Percentiles rank a stretch among this genome's conserved stretches.
phyloP scores from a whole-genome alignment of 2,888 invertebrate genomes.

The Hemaris fuciformis region DNA sequence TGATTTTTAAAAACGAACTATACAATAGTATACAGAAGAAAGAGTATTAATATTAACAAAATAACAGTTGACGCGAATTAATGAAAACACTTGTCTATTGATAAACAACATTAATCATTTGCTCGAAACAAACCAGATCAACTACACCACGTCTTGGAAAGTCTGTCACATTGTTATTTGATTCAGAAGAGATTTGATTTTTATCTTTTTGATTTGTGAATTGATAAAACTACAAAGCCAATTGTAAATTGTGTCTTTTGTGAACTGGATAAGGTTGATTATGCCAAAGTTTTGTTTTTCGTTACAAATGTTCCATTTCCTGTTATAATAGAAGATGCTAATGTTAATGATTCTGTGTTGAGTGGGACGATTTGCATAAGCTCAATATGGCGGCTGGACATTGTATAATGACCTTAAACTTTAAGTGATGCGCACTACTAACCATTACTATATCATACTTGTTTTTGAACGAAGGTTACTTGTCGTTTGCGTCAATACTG shows the following conservation, averaged over 20 bases:
- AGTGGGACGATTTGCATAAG: slow-evolving; percentile 30
- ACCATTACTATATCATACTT: slow-evolving; percentile 49
- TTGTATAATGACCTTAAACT: slow-evolving; percentile 58
- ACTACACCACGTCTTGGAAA: neutral
- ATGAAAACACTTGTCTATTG: too few species aligned
- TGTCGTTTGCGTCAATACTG: too few species aligned
- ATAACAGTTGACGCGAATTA: too few species aligned
- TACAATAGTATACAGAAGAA: too few species aligned
- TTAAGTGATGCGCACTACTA: slow-evolving; percentile 47
- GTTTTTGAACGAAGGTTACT: slow-evolving; percentile 1
- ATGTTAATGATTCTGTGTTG: slow-evolving; percentile 1
- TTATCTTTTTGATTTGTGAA: neutral
- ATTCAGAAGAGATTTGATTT: neutral
- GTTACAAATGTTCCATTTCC: slow-evolving; percentile 3
- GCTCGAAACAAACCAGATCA: neutral
- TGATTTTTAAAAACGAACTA: too few species aligned
- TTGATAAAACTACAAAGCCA: neutral
- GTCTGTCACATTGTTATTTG: slow-evolving; percentile 1
- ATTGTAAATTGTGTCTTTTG: neutral
- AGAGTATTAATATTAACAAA: too few species aligned
- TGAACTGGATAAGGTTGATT: neutral
- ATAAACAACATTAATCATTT: neutral
- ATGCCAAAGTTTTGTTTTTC: neutral
- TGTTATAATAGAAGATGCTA: slow-evolving; percentile 11
- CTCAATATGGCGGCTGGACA: slow-evolving; percentile 27